Base-by-base conservation (phyloP, 2,797 vertebrate species). In the Sternotherus odoratus region DNA sequence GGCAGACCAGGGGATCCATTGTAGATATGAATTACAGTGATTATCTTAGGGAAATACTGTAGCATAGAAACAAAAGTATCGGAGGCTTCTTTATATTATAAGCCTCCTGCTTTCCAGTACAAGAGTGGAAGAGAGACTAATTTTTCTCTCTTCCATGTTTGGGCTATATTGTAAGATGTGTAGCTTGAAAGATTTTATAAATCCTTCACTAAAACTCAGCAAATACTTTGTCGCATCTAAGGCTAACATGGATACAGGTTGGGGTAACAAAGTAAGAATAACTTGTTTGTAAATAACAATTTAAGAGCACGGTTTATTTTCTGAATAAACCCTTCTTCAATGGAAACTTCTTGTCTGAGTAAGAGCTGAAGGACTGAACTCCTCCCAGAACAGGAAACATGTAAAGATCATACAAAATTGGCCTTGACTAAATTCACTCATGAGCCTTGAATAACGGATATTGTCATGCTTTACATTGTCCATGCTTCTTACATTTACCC, bases 11-110 rank as follows among this genome's bases (percentile, higher is more conserved):
- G 83, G 89, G 86, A 91, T 74, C 21, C 51, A 28, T 60, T 85
- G 78, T 80, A 84, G 69, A 95, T 96, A 96, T 85, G 81, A 97
- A 93, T 93, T 92, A 90, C 54, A 89, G 88, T 93, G 91, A 97
- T 94, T 86, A 95, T 82, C 56, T 95, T 89, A n/a, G 50, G 94
- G 77, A 94, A 95, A 48, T 46, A 53, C 21, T 53, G 53, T 24
- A 91, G 85, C 80, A 69, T 15, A 79, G 69, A 43, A 96, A 94
- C 19, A 82, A 82, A 91, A 63, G 43, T 39, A 92, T 91, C 74
- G 33, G 17, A 88, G 28, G 1, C 12, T 91, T 94, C 84, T 85
- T 79, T 85, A 16, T 8, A 19, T 17, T 23, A 9, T 63, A 88
- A 94, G 28, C 23, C 84, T 84, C 43, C 3, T 78, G 1, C 88